Conservation (phyloP, 2,797 vertebrate species). For the Synanceia verrucosa region DNA sequence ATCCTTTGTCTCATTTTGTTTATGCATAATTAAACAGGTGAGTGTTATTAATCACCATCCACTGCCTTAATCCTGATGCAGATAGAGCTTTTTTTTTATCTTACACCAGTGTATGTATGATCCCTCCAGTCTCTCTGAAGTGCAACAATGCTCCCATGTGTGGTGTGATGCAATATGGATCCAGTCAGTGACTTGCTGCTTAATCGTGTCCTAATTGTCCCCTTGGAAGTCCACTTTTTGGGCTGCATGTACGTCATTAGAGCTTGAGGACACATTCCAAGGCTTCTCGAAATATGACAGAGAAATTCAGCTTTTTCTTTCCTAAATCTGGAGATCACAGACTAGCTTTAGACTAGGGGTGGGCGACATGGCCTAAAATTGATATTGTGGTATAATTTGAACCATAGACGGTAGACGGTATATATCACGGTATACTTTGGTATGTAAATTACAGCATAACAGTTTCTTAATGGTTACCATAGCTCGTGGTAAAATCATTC, state of each 20-base stretch:
- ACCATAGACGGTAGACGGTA: too few relatives aligned
- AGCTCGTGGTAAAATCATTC: too few relatives aligned
- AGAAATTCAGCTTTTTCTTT: background rate
- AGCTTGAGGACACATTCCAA: background rate
- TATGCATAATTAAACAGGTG: constrained; percentile 44
- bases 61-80: constrained; percentile 18
- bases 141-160: constrained; percentile 28
- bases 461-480: too few relatives aligned
- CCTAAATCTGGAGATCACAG: background rate
- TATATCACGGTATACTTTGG: too few relatives aligned
- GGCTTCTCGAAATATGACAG: background rate
- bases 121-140: constrained; percentile 30
- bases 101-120: constrained; percentile 22
- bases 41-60: constrained; percentile 32
- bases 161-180: constrained; percentile 41
- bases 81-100: constrained; percentile 4
- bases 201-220: constrained; percentile 39
- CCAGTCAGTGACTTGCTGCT: constrained; percentile 46
- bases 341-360: too few relatives aligned
- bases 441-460: too few relatives aligned
- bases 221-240: constrained; percentile 20
- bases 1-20: constrained; percentile 16
- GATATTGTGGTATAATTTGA: too few relatives aligned
- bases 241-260: constrained; percentile 11
- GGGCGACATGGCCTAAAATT: too few relatives aligned